These are phyloP conservation scores for Bombycilla garrulus DNA, from an alignment of 2,113 vertebrate genomes.

Conservation along the genomic window DNA sequence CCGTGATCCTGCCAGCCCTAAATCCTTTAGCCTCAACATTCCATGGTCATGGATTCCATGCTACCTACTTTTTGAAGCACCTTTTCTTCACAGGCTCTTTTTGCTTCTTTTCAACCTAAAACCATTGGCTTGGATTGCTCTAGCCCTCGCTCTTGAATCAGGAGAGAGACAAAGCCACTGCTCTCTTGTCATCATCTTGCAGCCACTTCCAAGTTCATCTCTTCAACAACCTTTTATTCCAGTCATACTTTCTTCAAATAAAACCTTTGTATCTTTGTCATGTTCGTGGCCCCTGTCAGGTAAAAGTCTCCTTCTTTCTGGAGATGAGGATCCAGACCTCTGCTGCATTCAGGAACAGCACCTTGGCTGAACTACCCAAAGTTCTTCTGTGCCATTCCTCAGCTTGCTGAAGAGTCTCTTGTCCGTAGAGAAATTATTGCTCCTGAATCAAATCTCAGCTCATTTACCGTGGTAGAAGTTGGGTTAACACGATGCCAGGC, in stretches of 20 bases:
- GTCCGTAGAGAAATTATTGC: not conserved
- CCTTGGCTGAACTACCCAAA: not conserved
- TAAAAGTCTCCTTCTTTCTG: not conserved
- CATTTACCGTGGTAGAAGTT: rapidly evolving
- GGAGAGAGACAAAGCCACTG: not conserved
- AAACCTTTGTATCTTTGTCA: not conserved
- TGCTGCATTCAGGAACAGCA: not conserved
- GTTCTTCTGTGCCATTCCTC: not conserved
- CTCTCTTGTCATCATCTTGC: not conserved
- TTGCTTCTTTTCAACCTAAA: not conserved
- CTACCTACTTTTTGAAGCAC: rapidly evolving
- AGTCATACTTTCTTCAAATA: not conserved
- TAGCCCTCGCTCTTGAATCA: not conserved
- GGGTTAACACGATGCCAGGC: not conserved
- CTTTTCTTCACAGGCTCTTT: not conserved
- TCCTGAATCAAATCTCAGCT: not conserved
- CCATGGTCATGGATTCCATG: not conserved
- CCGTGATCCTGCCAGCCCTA: not conserved
- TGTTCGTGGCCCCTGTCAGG: not conserved
- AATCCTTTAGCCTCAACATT: not conserved
- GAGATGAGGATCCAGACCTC: not conserved
- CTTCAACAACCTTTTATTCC: not conserved
- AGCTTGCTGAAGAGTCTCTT: not conserved
- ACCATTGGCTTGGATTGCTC: not conserved
- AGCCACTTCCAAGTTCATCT: not conserved